Evolutionary conservation across 53 echinoderm and acorn worm species (phyloP), one percentile per base, ranked within the genome.

Genomic region (Zoroaster sp.): DNA sequence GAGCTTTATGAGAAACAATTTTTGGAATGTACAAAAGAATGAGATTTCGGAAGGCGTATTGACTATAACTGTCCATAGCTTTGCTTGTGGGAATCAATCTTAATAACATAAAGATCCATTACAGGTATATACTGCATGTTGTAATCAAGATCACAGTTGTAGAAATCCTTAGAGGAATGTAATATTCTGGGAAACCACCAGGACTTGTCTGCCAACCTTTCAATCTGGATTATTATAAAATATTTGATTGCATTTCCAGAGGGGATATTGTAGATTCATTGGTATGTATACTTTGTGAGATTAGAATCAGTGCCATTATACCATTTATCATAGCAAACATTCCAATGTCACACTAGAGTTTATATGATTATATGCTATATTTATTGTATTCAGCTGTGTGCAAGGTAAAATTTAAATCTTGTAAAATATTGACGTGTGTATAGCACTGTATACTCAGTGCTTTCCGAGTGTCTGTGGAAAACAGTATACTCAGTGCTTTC

Each of bases 31-130:
- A 80, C 80, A 65, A 80, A 34, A 63, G 80, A 40, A 40, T 39
- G 2, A 59, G 63, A 39, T 55, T 63, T 15, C 21, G 20, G 39
- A 55, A 36, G 59, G 5, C 40, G 78, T 5, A 0, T 3, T 80
- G 80, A 80, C 28, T 80, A 80, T 80, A 80, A 80, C 80, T 80
- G 80, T 40, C 40, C 65, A 5, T 0, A 3, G 2, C n/a, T 31
- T n/a, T 1, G 43, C n/a, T n/a, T n/a, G 21, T 5, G 7, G 23
- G 20, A 44, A 1, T 23, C 55, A 55, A 55, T 21, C 25, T 8
- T 20, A 21, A n/a, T n/a, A n/a, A n/a, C n/a, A n/a, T n/a, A n/a
- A n/a, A n/a, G n/a, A n/a, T n/a, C n/a, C n/a, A n/a, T n/a, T n/a
- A 53, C 53, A n/a, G 3, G 52, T 1, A 55, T 55, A 55, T 3